Conservation (phyloP, 2,113 vertebrate genomes). For the Ovis aries region DNA sequence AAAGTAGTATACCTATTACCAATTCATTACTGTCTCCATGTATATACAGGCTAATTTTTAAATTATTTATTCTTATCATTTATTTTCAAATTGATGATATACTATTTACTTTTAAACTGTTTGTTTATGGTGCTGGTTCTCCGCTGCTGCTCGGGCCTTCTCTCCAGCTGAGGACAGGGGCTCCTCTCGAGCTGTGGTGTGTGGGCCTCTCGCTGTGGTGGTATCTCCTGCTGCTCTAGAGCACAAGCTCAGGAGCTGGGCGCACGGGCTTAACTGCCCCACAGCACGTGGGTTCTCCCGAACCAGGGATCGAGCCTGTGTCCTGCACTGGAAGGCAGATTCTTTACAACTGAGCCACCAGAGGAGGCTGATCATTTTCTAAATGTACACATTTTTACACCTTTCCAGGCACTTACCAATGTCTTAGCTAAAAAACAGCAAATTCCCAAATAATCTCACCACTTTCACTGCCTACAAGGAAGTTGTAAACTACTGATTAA, state of each 20-base stretch:
- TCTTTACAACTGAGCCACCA: not conserved
- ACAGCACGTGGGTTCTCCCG: not conserved
- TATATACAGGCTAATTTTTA: not conserved
- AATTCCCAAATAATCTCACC: not conserved
- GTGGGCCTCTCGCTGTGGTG: not conserved
- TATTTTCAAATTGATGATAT: not conserved
- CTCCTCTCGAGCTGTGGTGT: not conserved
- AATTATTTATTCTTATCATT: not conserved
- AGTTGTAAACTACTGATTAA: not conserved
- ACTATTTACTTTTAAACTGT: not conserved
- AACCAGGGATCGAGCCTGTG: not conserved
- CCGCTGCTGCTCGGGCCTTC: rapidly evolving
- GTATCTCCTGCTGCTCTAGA: not conserved
- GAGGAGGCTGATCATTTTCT: not conserved
- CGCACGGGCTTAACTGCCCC: rapidly evolving
- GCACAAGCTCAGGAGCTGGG: not conserved
- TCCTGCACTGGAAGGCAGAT: not conserved
- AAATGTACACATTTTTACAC: not conserved
- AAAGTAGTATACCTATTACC: not conserved
- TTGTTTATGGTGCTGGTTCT: not conserved
- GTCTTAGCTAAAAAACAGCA: not conserved
- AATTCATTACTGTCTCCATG: not conserved
- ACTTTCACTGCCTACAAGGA: not conserved
- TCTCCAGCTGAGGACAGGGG: not conserved
- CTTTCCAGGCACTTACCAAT: not conserved